Conservation (phyloP, 2,797 vertebrate species). For the Borostomias antarcticus region DNA sequence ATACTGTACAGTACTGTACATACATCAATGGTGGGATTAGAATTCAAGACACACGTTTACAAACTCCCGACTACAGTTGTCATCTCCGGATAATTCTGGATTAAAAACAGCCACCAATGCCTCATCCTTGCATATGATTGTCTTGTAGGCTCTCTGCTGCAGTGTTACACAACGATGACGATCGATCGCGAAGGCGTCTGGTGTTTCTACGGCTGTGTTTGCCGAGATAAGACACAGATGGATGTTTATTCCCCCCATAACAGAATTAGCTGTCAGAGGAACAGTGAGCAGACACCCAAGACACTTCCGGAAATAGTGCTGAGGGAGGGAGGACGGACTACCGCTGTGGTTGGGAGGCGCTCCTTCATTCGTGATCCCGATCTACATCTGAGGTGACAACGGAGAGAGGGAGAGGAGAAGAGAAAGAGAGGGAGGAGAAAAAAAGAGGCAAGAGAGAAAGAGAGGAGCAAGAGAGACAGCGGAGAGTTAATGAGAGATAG, state of each 20-base stretch:
- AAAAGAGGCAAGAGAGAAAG: background rate
- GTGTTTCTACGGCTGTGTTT: conserved; percentile 36
- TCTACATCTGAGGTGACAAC: background rate
- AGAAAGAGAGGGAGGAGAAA: background rate
- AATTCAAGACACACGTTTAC: conserved; percentile 23
- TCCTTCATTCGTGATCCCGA: conserved; percentile 30
- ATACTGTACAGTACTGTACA: too few relatives aligned
- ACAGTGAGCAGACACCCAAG: conserved; percentile 49
- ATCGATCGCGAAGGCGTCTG: conserved; percentile 36
- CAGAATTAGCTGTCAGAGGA: conserved; percentile 59
- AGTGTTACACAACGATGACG: conserved; percentile 56
- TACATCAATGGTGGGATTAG: conserved; percentile 20
- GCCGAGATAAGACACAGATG: conserved; percentile 40
- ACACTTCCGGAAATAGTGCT: conserved; percentile 31
- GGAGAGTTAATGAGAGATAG: background rate
- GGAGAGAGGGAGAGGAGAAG: background rate
- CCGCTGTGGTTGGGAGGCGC: conserved; percentile 51
- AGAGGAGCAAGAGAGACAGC: background rate
- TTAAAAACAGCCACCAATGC: conserved; percentile 61
- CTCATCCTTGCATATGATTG: conserved; percentile 50
- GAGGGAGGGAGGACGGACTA: conserved; percentile 23
- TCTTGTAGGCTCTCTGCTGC: conserved; percentile 5
- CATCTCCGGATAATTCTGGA: conserved; percentile 37
- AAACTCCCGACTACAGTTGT: conserved; percentile 31
- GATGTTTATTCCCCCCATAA: conserved; percentile 56